A percentile compares a stretch with the other conserved stretches of the same genome.
These are phyloP conservation scores for Leptopilina myrica DNA, from an alignment of 2,888 invertebrate species.

Conservation along the genomic window DNA sequence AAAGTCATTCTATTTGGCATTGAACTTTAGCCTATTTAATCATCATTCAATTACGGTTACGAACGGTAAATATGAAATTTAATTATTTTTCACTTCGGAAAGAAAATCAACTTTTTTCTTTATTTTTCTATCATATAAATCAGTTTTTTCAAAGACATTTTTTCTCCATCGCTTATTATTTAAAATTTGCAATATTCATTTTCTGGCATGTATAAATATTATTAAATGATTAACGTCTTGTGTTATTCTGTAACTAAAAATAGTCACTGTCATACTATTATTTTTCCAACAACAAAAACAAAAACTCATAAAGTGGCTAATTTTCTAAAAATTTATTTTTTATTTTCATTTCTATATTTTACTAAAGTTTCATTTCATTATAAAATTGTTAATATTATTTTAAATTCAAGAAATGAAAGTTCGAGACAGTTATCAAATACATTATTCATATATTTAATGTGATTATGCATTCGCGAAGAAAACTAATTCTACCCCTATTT, in stretches of 20 bases:
- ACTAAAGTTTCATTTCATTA: not conserved
- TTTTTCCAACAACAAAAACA: not conserved
- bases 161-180: not conserved
- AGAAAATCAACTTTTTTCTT: not conserved
- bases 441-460: constrained; percentile 27
- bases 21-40: not conserved
- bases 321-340: not conserved
- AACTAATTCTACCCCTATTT: constrained; percentile 3
- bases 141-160: not conserved
- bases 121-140: not conserved
- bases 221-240: constrained; percentile 20
- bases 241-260: constrained; percentile 2
- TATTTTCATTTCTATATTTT: not conserved
- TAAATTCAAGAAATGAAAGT: not conserved
- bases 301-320: not conserved
- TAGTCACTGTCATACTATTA: not conserved
- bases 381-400: not conserved
- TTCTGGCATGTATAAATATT: not conserved
- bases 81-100: not conserved
- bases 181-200: not conserved
- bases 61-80: not conserved
- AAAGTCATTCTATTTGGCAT: constrained; percentile 2
- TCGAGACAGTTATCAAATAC: not conserved
- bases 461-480: constrained; percentile 6
- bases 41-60: not conserved